These are phyloP conservation scores for Mormyrus lacerda DNA, from an alignment of 2,113 vertebrate genomes.

Conservation along the genomic window DNA sequence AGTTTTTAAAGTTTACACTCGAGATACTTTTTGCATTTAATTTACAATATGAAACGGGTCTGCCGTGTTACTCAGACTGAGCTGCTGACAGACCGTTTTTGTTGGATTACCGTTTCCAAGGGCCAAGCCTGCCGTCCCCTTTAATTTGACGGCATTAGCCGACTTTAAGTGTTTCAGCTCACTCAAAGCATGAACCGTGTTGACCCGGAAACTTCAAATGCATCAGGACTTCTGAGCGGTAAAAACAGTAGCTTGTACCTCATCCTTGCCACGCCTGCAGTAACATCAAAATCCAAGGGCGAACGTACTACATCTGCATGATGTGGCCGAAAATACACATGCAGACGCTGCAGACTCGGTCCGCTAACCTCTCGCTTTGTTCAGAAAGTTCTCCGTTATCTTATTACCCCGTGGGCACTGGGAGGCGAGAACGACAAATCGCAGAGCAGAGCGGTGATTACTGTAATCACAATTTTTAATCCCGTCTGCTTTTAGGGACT, in stretches of 20 bases:
- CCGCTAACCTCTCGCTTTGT: background rate
- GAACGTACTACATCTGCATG: background rate
- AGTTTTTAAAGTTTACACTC: background rate
- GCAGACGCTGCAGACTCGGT: background rate
- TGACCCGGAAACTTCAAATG: background rate
- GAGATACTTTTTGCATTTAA: background rate
- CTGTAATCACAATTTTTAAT: background rate
- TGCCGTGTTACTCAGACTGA: background rate
- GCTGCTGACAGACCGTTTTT: background rate
- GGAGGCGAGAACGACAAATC: background rate
- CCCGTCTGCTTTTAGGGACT: background rate
- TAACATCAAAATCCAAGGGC: background rate
- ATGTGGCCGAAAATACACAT: background rate
- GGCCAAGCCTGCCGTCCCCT: background rate
- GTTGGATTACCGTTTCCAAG: background rate
- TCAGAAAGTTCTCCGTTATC: background rate
- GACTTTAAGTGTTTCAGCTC: background rate
- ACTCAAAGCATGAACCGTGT: background rate
- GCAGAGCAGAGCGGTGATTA: background rate
- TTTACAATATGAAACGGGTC: background rate
- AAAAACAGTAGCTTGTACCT: background rate
- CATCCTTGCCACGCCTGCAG: background rate
- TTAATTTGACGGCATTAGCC: background rate
- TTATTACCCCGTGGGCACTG: background rate
- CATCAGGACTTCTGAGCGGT: background rate